phyloP scores from a whole-genome alignment of 1,140 invertebrate species.

The Ostrea edulis region DNA sequence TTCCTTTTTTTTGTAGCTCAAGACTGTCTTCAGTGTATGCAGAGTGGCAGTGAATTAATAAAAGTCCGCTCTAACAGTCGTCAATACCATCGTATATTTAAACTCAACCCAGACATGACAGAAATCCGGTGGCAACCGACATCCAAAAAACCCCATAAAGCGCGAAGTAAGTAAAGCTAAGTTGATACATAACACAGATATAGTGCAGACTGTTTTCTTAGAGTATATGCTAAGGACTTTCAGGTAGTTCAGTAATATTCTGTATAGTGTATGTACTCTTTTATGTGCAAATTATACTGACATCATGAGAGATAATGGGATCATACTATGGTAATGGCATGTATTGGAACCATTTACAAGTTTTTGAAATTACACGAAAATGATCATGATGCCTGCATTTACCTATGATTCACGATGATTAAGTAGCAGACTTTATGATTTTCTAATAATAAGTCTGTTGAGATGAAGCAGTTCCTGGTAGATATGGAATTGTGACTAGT shows the following conservation, averaged over 20 bases:
- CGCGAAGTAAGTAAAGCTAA: constrained; percentile 80
- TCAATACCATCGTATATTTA: constrained; percentile 84
- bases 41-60: constrained; percentile 83
- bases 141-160: constrained; percentile 85
- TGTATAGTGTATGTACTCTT: too few relatives aligned
- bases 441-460: neutral
- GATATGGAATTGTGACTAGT: too few relatives aligned
- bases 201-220: too few relatives aligned
- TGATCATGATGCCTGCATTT: too few relatives aligned
- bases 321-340: too few relatives aligned
- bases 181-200: neutral
- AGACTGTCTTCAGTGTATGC: constrained; percentile 84
- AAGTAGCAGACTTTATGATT: neutral
- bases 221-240: too few relatives aligned
- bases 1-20: constrained; percentile 79
- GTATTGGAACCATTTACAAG: too few relatives aligned
- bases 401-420: neutral
- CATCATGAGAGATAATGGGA: too few relatives aligned
- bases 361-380: too few relatives aligned
- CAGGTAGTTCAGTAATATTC: too few relatives aligned
- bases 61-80: constrained; percentile 84
- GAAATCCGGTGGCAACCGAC: constrained; percentile 85
- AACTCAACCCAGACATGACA: constrained; percentile 82
- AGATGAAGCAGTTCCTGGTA: neutral
- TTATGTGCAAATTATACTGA: too few relatives aligned